A percentile compares a stretch with the other conserved stretches of the same genome.
Evolutionary conservation across 2,797 vertebrate genomes (phyloP).

Genomic region (Cossypha heuglini): DNA sequence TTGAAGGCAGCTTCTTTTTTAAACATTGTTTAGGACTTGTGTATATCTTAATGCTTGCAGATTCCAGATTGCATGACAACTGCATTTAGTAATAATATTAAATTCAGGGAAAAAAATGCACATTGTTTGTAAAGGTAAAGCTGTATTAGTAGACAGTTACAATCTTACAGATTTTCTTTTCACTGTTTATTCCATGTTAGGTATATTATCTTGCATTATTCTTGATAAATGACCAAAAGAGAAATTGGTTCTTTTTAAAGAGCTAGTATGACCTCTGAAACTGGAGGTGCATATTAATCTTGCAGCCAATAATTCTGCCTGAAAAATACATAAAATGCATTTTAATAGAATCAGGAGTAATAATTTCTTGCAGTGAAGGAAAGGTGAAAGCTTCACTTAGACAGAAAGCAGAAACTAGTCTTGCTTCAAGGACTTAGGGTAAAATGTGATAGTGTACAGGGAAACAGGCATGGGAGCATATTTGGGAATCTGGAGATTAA

Average conservation of each 20-base stretch:
- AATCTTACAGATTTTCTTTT: neutral
- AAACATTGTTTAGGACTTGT: neutral
- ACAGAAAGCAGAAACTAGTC: neutral
- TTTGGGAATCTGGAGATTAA: neutral
- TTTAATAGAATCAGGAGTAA: slow-evolving; percentile 7
- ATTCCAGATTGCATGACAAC: neutral
- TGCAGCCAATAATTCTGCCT: slow-evolving; percentile 2
- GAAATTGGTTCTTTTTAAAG: neutral
- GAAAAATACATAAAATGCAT: slow-evolving; percentile 30
- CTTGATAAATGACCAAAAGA: neutral
- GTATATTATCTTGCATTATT: neutral
- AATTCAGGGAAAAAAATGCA: neutral
- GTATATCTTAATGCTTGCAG: neutral
- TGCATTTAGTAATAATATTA: neutral
- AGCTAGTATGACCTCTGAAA: neutral
- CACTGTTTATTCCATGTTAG: neutral
- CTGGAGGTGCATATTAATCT: slow-evolving; percentile 28
- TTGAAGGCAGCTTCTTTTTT: neutral
- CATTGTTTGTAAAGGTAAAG: neutral
- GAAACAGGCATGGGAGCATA: neutral
- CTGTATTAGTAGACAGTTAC: neutral
- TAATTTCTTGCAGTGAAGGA: slow-evolving; percentile 9
- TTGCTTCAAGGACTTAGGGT: neutral
- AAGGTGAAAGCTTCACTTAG: neutral
- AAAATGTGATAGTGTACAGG: neutral